Percentiles rank a stretch among this genome's conserved stretches.
phyloP scores from a whole-genome alignment of 2,113 vertebrate species.

The Nothocercus nigrocapillus region DNA sequence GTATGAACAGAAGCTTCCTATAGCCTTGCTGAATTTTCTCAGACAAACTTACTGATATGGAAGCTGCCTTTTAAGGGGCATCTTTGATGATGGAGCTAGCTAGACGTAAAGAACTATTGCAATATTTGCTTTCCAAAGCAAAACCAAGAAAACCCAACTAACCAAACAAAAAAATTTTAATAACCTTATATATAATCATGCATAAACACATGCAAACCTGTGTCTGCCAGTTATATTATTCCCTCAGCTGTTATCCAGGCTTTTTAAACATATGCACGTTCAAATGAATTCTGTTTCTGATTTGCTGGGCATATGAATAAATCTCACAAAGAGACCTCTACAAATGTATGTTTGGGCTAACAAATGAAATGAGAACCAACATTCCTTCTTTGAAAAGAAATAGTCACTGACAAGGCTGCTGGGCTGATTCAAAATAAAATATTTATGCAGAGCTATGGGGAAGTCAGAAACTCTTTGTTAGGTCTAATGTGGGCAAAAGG shows the following conservation, averaged over 20 bases:
- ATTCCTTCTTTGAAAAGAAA: neutral
- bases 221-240: neutral
- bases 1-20: neutral
- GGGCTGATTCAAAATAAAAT: neutral
- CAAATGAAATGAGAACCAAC: neutral
- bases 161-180: neutral
- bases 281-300: neutral
- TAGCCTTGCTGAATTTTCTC: neutral
- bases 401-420: neutral
- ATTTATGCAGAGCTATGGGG: neutral
- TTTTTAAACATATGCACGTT: neutral
- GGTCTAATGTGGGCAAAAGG: neutral
- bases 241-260: accelerated
- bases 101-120: neutral
- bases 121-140: neutral
- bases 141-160: neutral
- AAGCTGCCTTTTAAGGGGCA: neutral
- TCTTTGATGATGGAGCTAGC: neutral
- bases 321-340: neutral
- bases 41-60: neutral
- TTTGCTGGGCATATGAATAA: neutral
- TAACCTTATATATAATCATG: neutral
- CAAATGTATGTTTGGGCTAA: neutral
- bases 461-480: neutral
- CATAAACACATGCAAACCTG: neutral